phyloP scores from a whole-genome alignment of 2,797 vertebrate genomes.

The Mallotus villosus region DNA sequence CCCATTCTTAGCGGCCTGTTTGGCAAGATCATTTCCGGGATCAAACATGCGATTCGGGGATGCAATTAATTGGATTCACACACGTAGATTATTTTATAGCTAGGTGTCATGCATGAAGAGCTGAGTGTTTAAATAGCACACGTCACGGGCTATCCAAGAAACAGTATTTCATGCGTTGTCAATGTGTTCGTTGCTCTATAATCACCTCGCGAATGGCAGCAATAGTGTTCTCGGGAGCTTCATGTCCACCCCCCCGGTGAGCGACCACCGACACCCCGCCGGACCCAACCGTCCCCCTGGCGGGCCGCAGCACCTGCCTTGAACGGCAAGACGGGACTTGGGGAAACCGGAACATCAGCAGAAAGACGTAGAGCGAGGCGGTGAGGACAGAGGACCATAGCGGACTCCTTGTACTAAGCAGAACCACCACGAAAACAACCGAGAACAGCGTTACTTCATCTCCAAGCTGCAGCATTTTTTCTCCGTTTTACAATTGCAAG shows the following conservation, averaged over 20 bases:
- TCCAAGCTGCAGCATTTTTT: slow-evolving; percentile 80
- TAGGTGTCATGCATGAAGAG: background rate
- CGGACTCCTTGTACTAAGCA: slow-evolving; percentile 79
- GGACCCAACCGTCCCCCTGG: slow-evolving; percentile 23
- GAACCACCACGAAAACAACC: slow-evolving; percentile 68
- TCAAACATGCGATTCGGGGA: no score
- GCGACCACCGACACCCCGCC: slow-evolving; percentile 76
- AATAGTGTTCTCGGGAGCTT: slow-evolving; percentile 95
- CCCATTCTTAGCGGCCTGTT: slow-evolving; percentile 88
- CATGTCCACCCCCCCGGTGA: slow-evolving; percentile 89
- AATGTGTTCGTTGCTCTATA: background rate
- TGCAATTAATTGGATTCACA: background rate
- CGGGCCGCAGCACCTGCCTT: slow-evolving; percentile 79
- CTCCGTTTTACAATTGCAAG: background rate
- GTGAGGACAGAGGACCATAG: slow-evolving; percentile 74
- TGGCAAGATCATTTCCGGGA: background rate
- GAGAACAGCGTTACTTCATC: slow-evolving; percentile 74
- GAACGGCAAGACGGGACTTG: slow-evolving; percentile 72
- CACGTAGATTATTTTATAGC: no score
- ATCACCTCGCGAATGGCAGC: slow-evolving; percentile 87
- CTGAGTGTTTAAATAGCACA: background rate
- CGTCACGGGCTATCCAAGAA: no score
- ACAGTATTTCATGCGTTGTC: no score
- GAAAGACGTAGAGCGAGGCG: slow-evolving; percentile 76
- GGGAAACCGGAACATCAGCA: slow-evolving; percentile 81